Conservation (phyloP, 2,113 vertebrate genomes). For the Mustela lutreola region DNA sequence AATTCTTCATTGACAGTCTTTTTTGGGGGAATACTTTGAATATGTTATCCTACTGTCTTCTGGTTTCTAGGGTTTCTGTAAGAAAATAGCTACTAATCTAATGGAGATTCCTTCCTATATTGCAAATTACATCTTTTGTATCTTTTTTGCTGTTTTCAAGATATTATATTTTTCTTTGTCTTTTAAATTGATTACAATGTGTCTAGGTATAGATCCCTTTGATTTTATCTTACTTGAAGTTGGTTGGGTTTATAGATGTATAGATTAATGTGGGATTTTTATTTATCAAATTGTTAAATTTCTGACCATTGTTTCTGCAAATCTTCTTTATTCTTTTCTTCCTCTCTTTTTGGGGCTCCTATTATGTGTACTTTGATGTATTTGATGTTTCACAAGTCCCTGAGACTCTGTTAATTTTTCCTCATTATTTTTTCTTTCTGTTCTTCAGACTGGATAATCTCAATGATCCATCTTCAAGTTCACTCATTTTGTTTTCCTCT, state of each 20-base stretch:
- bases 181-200: not conserved
- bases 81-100: not conserved
- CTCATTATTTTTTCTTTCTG: not conserved
- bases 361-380: not conserved
- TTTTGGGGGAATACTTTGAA: not conserved
- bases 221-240: not conserved
- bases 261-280: not conserved
- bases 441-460: not conserved
- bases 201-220: not conserved
- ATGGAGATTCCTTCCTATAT: not conserved
- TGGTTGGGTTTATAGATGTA: not conserved
- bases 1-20: not conserved
- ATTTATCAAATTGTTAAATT: not conserved
- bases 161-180: not conserved
- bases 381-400: not conserved
- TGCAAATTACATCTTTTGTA: not conserved
- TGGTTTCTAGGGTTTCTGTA: not conserved
- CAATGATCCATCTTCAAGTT: not conserved
- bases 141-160: not conserved
- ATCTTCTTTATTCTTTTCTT: not conserved
- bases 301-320: not conserved
- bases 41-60: not conserved
- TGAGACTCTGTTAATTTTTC: not conserved
- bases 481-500: not conserved
- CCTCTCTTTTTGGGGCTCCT: not conserved